Base-by-base conservation (phyloP, 35 echinoderm and acorn worm genomes). In the Apostichopus californicus region DNA sequence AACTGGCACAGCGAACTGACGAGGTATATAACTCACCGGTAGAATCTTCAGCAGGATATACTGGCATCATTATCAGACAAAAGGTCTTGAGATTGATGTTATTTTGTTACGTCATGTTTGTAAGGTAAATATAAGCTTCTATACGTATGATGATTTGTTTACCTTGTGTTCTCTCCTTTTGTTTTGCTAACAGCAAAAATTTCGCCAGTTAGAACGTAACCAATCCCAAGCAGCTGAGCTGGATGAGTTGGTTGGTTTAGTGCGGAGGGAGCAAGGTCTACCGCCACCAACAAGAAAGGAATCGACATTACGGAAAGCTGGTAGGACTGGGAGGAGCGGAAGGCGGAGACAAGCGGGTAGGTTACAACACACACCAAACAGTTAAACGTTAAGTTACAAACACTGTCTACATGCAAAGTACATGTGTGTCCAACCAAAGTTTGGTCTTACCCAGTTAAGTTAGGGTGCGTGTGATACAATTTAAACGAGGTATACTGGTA, bases 151-250 rank as follows among this genome's bases (percentile, higher is more conserved):
- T 68, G 18, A 14, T 68, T 68, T 68, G 64, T 68, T 68, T 11
- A 18, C 9, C 18, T 68, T 68, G 18, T 68, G 3, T 68, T 68
- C 64, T 68, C 64, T 10, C 52, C 15, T 55, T 20, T 14, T 83
- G 34, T 55, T 83, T 54, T 55, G 9, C 18, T 34, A 54, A 53
- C 80, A 83, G 80, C 80, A 83, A 13, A 83, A 55, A 83, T 56
- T 55, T 24, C 21, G 80, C 22, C 25, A 56, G 9, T 55, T 83
- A 55, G 34, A 34, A 55, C 10, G 34, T 18, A 83, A 83, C 17
- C 55, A 83, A 17, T 53, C 80, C 52, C 80, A 56, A 13, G 80
- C 80, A 83, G 55, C 80, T 83, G 80, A 83, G 8, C 34, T 55
- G 80, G 25, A 83, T 13, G 80, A 83, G n/a, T 5, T 83, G 80